Conservation (phyloP, 2,888 invertebrate genomes). For the Apamea sordens region DNA sequence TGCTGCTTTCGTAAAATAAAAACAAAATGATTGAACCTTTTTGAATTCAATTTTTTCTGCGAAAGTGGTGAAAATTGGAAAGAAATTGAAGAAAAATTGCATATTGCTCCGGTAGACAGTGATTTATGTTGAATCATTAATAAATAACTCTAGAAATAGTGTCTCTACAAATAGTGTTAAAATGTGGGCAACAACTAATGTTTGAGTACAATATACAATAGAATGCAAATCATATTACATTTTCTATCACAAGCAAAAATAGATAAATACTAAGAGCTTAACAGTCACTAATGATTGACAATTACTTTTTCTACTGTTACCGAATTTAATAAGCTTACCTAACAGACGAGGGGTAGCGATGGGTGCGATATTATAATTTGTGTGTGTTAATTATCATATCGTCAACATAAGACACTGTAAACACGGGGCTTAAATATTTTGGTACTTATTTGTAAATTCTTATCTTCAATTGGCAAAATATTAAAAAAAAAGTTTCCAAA, state of each 20-base stretch:
- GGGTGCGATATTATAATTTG: no score
- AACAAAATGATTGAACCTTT: conserved; percentile 30
- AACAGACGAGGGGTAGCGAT: no score
- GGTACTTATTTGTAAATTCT: conserved; percentile 30
- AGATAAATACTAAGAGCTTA: no score
- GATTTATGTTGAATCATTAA: conserved; percentile 1
- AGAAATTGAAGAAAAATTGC: conserved; percentile 14
- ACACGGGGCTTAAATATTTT: conserved; percentile 33
- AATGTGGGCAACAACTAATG: no score
- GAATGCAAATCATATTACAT: background rate
- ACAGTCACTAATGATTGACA: no score
- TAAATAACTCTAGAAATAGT: no score
- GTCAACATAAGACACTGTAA: conserved; percentile 8
- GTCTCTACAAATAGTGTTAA: no score
- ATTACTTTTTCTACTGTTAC: no score
- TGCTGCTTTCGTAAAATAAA: conserved; percentile 74
- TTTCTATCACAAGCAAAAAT: background rate
- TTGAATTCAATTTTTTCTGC: conserved; percentile 23
- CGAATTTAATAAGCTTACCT: no score
- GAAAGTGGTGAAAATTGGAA: conserved; percentile 9
- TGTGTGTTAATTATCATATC: no score
- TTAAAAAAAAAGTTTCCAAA: conserved; percentile 41
- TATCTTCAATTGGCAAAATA: conserved; percentile 60
- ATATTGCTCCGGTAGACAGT: conserved; percentile 13
- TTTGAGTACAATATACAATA: conserved; percentile 4